A percentile compares a stretch with the other conserved stretches of the same genome.
phyloP scores from a whole-genome alignment of 2,797 vertebrate species.

The Xiphophorus birchmanni region DNA sequence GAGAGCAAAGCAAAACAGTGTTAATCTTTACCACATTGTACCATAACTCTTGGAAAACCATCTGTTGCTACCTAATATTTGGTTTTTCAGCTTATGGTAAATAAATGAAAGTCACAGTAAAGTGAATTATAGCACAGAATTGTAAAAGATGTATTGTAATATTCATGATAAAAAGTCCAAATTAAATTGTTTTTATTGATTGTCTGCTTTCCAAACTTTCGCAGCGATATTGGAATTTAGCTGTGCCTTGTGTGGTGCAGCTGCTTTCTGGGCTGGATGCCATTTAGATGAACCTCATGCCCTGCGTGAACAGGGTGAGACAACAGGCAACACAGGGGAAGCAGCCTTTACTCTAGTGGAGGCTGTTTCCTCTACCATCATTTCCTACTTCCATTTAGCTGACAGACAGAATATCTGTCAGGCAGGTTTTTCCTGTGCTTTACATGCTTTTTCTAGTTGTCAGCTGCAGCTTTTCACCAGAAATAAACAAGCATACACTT shows the following conservation, averaged over 20 bases:
- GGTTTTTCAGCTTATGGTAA: not conserved
- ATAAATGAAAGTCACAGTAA: not conserved
- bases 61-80: not conserved
- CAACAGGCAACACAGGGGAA: constrained; percentile 63
- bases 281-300: constrained; percentile 59
- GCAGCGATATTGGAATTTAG: constrained; percentile 26
- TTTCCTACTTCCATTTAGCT: constrained; percentile 72
- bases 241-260: constrained; percentile 32
- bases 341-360: constrained; percentile 62
- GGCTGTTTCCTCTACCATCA: constrained; percentile 61
- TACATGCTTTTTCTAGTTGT: constrained; percentile 60
- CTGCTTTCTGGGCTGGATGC: constrained; percentile 62
- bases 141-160: constrained; percentile 15
- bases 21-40: constrained; percentile 75
- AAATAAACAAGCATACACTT: constrained; percentile 52
- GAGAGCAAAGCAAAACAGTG: constrained; percentile 48
- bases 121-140: not conserved
- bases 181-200: constrained; percentile 13
- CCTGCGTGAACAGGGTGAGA: constrained; percentile 60
- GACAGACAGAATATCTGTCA: constrained; percentile 72
- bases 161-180: constrained; percentile 6
- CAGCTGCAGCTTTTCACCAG: constrained; percentile 66
- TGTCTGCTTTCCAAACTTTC: constrained; percentile 18
- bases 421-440: constrained; percentile 70
- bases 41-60: constrained; percentile 54